Evolutionary conservation across 2,113 vertebrate genomes (phyloP), one percentile per base, ranked within the genome.

Genomic region (Syrmaticus mikado): DNA sequence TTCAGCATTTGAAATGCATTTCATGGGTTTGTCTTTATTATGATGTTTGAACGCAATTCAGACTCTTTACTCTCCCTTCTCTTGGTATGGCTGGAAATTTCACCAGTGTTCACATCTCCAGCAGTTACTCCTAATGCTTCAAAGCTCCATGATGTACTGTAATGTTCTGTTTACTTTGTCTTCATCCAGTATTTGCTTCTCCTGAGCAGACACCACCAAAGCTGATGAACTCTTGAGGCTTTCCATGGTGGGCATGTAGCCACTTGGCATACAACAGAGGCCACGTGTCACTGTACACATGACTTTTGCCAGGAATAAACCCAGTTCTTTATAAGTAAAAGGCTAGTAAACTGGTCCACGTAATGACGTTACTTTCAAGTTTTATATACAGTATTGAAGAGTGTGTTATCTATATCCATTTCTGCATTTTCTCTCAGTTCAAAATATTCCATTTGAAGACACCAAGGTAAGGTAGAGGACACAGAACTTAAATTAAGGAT

Each of bases 401-500:
- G 48, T 75, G 64, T 61, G 28, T 78, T 85, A 80, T 93, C 88
- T 94, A 82, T 90, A 85, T 93, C 87, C 87, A 82, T 87, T 86
- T 89, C 83, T 83, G 68, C 15, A 0, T 95, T 88, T 90, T 89
- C 87, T 74, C 66, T 80, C 94, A 94, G 90, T 94, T 94, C 96
- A 94, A 82, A 93, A 91, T 90, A 85, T 74, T 94, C 91, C 94
- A 93, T 80, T 94, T 93, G 82, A 94, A 94, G 89, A 97, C 74
- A 95, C 34, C 79, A 86, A 60, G 66, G 64, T 80, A 95, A 91
- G 73, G 91, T 68, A 85, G 45, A 94, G 85, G 67, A 87, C 93
- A 92, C 81, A 95, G 93, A 93, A 79, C 84, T 95, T 96, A 95
- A 97, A 88, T 96, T 94, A 95, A 96, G 77, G 93, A 93, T 96